Evolutionary conservation across 2,797 vertebrate species (phyloP).

Genomic region (Prunella strophiata): DNA sequence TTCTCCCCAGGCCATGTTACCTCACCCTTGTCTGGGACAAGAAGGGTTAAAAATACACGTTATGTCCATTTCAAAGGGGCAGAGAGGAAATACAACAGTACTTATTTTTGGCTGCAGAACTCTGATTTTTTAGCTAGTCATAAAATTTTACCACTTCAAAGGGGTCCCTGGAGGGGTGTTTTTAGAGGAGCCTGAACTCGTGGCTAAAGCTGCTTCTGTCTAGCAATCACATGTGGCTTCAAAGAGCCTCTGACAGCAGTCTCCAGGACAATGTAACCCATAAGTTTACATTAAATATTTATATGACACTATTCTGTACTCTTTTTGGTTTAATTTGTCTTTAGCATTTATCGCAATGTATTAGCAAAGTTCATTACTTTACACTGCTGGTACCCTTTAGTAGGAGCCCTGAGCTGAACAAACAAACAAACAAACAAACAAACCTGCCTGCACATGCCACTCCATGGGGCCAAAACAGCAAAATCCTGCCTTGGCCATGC

Average conservation of each 20-base stretch:
- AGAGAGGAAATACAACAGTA: neutral
- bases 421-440: neutral
- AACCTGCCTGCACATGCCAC: neutral
- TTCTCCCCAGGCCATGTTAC: neutral
- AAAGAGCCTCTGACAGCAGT: conserved; percentile 66
- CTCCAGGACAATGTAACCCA: conserved; percentile 67
- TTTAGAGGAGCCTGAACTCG: conserved; percentile 35
- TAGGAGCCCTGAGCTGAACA: neutral
- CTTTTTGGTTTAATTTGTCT: conserved; percentile 25
- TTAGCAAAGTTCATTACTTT: conserved; percentile 44
- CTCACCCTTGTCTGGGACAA: neutral
- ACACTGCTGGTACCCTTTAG: neutral
- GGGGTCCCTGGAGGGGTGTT: conserved; percentile 37
- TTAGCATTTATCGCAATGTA: conserved; percentile 46
- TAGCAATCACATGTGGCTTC: conserved; percentile 49
- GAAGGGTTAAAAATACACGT: neutral
- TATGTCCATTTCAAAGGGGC: neutral
- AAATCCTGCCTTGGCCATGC: neutral
- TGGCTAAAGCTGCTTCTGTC: conserved; percentile 25
- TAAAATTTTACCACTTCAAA: conserved; percentile 56
- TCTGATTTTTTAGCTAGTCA: neutral
- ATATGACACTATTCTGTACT: conserved; percentile 52
- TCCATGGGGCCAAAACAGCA: neutral
- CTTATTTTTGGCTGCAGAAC: neutral
- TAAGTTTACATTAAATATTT: conserved; percentile 77